Evolutionary conservation across 2,113 vertebrate species (phyloP), one percentile per base, ranked within the genome.

Genomic region (Origma solitaria): DNA sequence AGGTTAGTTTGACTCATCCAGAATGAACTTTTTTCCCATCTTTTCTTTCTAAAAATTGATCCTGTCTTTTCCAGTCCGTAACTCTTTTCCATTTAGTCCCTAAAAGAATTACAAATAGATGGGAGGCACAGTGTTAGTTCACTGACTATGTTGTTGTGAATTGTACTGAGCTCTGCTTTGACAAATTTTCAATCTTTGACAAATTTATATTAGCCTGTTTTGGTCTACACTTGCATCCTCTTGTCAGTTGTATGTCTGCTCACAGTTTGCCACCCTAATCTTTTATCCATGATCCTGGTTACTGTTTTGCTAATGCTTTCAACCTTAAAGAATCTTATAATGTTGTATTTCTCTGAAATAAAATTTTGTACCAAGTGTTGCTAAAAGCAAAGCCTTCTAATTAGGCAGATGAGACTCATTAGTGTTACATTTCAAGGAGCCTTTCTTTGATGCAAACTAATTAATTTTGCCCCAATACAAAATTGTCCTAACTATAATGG

Each of bases 401-500:
- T 96, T 56, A 92, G 75, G 54, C 86, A 93, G 93, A 88, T 96
- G 95, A 92, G 91, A 68, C 68, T 95, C 89, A 91, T 97, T 95
- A 96, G 73, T 44, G 76, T 79, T 85, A 57, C 0, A 0, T 94
- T 91, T 96, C 65, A 95, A 82, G 80, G 47, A 88, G 71, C 38
- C 57, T 93, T 96, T 80, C 95, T 97, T 97, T 97, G 96, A 97
- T 95, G 86, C 83, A 84, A 85, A 66, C 58, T 90, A 95, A 97
- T 97, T 94, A 71, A 64, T 90, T 95, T 90, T 96, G 47, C 38
- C 81, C 90, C 37, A 31, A 77, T 91, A 77, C 71, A 88, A 92
- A 96, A 90, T 85, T 91, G 24, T 49, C n/a, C 65, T 92, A 84
- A 69, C 71, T 64, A 37, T 96, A 95, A 95, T 91, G 78, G 88